Evolutionary conservation across 2,113 vertebrate genomes (phyloP), one percentile per base, ranked within the genome.

Genomic region (Larimichthys polyactis): DNA sequence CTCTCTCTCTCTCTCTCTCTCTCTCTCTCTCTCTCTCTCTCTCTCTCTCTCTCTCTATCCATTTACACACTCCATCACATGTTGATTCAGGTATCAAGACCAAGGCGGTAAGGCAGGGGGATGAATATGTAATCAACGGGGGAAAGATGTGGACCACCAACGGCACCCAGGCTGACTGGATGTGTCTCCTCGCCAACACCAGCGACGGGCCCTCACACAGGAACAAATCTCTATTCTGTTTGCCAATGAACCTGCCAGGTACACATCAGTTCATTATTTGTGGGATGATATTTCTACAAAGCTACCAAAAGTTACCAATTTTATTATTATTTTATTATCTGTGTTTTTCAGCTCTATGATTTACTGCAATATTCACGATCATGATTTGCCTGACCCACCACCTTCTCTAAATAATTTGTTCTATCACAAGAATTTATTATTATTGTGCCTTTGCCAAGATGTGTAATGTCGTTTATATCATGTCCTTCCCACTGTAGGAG

Each of bases 61-160:
- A 20, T 60, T 49, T 8, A n/a, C 22, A 43, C 29, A 4, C 40
- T 59, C 48, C 3, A 2, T 44, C 62, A 64, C 15, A 17, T 43
- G 11, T 59, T 17, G 9, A 57, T 82, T 24, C 72, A 97, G 97
- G 75, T 85, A 97, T 96, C 63, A 94, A 92, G 87, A 97, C 95
- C 0, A 96, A 89, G 16, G 96, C 96, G 0, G 93, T 96, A 71
- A 95, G 87, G 65, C 94, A 96, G 80, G 96, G 95, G 0, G 83
- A 96, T 57, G 96, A 97, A 2, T 96, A 93, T 14, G 72, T 97
- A 48, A 94, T 97, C 79, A 96, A 95, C 17, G 96, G 96, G 0
- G 94, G 96, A 1, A 97, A 97, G 87, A 97, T 96, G 95, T 97
- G 96, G 96, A 96, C 93, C 29, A 96, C 95, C 0, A 95, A 84